These are phyloP conservation scores for Cephalopterus ornatus DNA, from an alignment of 2,113 vertebrate genomes.

Conservation along the genomic window DNA sequence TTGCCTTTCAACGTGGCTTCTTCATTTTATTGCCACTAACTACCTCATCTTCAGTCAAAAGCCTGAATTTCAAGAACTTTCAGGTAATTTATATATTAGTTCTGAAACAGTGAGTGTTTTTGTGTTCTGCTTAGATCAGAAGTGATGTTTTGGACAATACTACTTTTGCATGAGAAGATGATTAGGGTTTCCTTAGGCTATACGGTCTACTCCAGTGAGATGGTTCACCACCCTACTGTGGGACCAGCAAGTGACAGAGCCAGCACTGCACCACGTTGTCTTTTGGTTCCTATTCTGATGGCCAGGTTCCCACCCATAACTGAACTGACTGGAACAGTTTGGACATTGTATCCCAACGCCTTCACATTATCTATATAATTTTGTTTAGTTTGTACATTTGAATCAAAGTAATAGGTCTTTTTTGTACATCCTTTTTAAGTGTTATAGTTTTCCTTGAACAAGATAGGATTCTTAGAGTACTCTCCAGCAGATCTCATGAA, in stretches of 20 bases:
- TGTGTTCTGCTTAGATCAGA: background rate
- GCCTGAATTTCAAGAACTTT: conserved; percentile 95
- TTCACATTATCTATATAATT: background rate
- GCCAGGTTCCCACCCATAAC: background rate
- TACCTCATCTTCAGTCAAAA: conserved; percentile 99
- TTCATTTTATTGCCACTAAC: conserved; percentile 97
- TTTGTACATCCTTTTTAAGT: background rate
- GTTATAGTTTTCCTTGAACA: background rate
- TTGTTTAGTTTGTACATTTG: background rate
- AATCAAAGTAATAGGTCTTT: background rate
- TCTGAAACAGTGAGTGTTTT: background rate
- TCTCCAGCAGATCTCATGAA: background rate
- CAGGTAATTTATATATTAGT: conserved; percentile 78
- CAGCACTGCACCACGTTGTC: background rate
- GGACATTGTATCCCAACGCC: rapidly evolving
- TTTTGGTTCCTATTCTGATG: background rate
- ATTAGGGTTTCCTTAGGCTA: background rate
- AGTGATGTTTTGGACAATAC: background rate
- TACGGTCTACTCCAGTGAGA: background rate
- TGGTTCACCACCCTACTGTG: background rate
- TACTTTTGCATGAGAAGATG: background rate
- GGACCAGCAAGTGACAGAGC: background rate
- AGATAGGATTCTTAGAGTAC: background rate
- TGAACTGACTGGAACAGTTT: background rate
- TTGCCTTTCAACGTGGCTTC: conserved; percentile 93